Evolutionary conservation across 1,140 invertebrate genomes (phyloP).

Genomic region (Nasonia giraulti): DNA sequence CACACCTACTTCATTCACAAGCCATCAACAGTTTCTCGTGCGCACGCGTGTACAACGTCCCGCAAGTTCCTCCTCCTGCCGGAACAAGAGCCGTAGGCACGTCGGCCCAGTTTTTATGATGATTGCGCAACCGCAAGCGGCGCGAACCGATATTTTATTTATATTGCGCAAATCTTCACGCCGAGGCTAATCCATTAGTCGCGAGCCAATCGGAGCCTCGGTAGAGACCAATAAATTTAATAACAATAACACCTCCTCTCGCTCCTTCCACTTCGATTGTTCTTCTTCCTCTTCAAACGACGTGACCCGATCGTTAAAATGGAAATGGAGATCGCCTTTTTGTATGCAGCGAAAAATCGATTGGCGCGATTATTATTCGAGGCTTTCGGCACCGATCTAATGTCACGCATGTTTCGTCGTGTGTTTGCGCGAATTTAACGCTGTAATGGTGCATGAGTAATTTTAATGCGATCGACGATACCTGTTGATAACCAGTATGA

Average conservation of each 20-base stretch:
- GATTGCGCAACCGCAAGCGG: conserved; percentile 54
- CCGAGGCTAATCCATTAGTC: conserved; percentile 56
- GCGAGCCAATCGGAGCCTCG: conserved; percentile 51
- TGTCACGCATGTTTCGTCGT: background rate
- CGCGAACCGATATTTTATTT: conserved; percentile 56
- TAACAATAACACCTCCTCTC: conserved; percentile 16
- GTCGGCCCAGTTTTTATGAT: conserved; percentile 52
- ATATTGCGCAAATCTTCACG: conserved; percentile 57
- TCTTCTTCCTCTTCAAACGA: conserved; percentile 8
- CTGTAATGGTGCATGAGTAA: background rate
- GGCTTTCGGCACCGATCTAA: conserved; percentile 15
- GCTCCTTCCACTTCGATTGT: background rate
- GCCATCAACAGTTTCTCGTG: background rate
- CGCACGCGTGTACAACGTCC: background rate
- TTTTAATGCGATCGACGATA: no score
- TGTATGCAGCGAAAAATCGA: conserved; percentile 26
- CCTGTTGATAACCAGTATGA: no score
- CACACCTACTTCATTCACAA: background rate
- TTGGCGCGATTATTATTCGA: conserved; percentile 9
- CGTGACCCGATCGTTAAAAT: conserved; percentile 24
- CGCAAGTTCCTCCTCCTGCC: conserved; percentile 3
- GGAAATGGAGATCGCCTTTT: conserved; percentile 28
- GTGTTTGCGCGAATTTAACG: background rate
- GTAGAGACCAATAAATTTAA: conserved; percentile 48
- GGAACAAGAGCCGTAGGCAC: conserved; percentile 5